phyloP scores from a whole-genome alignment of 1,140 invertebrate species.

The Orchestia grillus region DNA sequence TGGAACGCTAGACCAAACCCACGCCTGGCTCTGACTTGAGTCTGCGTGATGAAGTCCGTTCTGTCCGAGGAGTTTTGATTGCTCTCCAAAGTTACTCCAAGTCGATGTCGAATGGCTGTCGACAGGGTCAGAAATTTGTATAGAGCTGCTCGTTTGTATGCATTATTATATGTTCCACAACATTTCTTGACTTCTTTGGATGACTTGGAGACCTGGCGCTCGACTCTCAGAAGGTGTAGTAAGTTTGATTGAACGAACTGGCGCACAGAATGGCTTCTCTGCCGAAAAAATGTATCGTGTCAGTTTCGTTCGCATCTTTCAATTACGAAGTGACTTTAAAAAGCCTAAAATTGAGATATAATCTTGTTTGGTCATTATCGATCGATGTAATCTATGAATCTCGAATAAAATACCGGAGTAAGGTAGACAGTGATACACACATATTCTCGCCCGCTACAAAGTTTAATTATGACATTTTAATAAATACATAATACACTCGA shows the following conservation, averaged over 20 bases:
- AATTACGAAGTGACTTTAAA: not conserved
- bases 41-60: not conserved
- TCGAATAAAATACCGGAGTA: too few relatives aligned
- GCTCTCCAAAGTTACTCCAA: constrained; percentile 36
- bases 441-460: not conserved
- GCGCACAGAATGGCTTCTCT: not conserved
- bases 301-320: not conserved
- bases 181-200: not conserved
- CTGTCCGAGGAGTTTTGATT: constrained; percentile 45
- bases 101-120: constrained; percentile 6
- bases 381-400: not conserved
- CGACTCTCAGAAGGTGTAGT: not conserved
- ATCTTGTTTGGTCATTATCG: not conserved
- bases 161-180: not conserved
- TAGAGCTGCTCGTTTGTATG: not conserved
- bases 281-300: not conserved
- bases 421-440: not conserved
- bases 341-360: not conserved
- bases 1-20: not conserved
- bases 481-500: not conserved
- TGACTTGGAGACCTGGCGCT: too few relatives aligned
- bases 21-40: not conserved
- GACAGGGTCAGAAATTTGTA: constrained; percentile 19
- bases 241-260: not conserved
- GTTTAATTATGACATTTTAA: not conserved